Conservation (phyloP, 2,888 invertebrate genomes). For the Parnassius mnemosyne region DNA sequence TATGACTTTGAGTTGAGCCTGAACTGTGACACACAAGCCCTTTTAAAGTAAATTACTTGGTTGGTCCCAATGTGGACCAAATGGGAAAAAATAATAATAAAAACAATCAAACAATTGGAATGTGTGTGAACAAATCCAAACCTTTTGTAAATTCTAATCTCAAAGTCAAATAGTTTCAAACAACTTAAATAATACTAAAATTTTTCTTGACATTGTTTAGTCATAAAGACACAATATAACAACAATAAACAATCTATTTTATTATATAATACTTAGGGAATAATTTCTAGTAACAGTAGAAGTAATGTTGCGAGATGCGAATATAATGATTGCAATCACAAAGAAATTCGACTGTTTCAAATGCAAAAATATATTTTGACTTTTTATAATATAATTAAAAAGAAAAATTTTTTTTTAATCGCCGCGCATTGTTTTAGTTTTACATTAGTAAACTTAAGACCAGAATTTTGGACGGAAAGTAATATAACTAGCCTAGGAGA, state of each 20-base stretch:
- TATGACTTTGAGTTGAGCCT: slow-evolving; percentile 3
- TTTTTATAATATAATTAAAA: too few species aligned
- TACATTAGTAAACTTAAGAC: slow-evolving; percentile 44
- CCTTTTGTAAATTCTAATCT: too few species aligned
- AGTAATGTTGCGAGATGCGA: background rate
- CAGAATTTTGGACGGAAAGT: slow-evolving; percentile 66
- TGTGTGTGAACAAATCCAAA: too few species aligned
- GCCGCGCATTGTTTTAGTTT: too few species aligned
- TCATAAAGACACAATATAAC: slow-evolving; percentile 33
- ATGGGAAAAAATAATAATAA: background rate
- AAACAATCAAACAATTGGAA: too few species aligned
- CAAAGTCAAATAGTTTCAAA: background rate
- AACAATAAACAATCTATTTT: slow-evolving; percentile 32
- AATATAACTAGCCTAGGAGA: slow-evolving; percentile 33
- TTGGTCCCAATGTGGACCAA: slow-evolving; percentile 8
- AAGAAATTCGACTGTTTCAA: too few species aligned
- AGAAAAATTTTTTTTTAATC: too few species aligned
- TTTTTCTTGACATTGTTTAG: slow-evolving; percentile 29
- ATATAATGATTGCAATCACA: too few species aligned
- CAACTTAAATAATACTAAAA: background rate
- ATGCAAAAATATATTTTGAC: too few species aligned
- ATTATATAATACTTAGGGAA: slow-evolving; percentile 18
- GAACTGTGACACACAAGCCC: background rate
- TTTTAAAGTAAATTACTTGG: too few species aligned
- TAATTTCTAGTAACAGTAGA: slow-evolving; percentile 4